These are phyloP conservation scores for Glossophaga mutica DNA, from an alignment of 2,797 vertebrate genomes.

Conservation along the genomic window DNA sequence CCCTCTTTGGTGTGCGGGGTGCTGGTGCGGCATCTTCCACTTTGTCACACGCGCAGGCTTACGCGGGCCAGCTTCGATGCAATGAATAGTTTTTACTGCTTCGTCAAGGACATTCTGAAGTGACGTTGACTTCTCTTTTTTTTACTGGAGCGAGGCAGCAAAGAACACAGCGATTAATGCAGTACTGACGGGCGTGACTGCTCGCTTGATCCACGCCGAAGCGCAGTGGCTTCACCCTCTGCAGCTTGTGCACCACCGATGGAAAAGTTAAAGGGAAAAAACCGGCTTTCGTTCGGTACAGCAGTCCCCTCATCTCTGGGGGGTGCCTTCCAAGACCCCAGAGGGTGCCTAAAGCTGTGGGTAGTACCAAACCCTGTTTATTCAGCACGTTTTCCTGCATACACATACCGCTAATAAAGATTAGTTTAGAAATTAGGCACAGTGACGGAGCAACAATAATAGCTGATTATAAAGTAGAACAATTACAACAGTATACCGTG, in stretches of 20 bases:
- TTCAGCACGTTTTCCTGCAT: neutral
- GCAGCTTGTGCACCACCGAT: neutral
- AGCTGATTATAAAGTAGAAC: neutral
- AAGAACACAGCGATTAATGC: neutral
- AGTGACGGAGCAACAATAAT: neutral
- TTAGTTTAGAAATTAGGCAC: neutral
- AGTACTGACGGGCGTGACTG: neutral
- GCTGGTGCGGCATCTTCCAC: neutral
- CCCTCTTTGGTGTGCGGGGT: fast-evolving
- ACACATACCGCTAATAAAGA: neutral
- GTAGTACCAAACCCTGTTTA: neutral
- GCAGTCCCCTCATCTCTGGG: neutral
- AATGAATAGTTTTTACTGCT: neutral
- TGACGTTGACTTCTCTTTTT: neutral
- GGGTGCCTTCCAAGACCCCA: too few species aligned
- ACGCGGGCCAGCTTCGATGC: neutral
- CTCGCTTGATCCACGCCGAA: too few species aligned
- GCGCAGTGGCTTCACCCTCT: neutral
- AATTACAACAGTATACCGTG: neutral
- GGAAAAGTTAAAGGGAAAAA: neutral
- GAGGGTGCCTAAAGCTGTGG: too few species aligned
- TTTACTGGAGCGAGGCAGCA: neutral
- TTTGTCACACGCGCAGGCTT: neutral
- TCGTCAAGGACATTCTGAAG: neutral
- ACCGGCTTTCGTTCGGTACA: neutral